These are phyloP conservation scores for Corbicula japonica DNA, from an alignment of 2,888 invertebrate genomes.

Conservation along the genomic window DNA sequence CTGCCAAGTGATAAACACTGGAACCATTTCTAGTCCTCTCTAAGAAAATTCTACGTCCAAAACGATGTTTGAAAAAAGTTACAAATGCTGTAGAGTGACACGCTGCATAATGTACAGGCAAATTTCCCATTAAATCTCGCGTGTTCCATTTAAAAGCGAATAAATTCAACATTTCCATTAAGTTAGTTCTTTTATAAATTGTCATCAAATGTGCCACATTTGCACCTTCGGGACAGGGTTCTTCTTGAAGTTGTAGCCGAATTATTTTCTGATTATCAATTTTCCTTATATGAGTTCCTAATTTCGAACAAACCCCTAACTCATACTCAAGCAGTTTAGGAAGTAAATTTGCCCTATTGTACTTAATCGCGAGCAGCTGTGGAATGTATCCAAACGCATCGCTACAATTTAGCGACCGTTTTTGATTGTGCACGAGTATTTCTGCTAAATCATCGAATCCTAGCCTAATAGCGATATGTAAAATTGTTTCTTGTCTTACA, in stretches of 20 bases:
- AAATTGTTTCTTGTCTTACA: neutral
- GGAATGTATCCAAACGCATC: no score
- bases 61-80: neutral
- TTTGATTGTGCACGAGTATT: neutral
- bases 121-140: neutral
- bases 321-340: neutral
- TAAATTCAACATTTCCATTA: neutral
- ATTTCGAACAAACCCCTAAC: no score
- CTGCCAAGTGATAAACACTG: neutral
- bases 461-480: neutral
- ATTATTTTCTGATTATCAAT: neutral
- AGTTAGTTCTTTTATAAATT: neutral
- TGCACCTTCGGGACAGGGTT: neutral
- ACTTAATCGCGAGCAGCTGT: neutral
- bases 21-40: neutral
- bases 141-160: neutral
- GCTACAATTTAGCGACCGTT: no score
- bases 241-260: neutral
- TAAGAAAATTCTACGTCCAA: neutral
- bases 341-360: neutral
- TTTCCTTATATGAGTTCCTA: no score
- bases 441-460: neutral
- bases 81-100: neutral
- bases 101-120: neutral
- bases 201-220: neutral